Percentiles rank a stretch among this genome's conserved stretches.
phyloP scores from a whole-genome alignment of 2,888 invertebrate species.

The Pinctada fucata region DNA sequence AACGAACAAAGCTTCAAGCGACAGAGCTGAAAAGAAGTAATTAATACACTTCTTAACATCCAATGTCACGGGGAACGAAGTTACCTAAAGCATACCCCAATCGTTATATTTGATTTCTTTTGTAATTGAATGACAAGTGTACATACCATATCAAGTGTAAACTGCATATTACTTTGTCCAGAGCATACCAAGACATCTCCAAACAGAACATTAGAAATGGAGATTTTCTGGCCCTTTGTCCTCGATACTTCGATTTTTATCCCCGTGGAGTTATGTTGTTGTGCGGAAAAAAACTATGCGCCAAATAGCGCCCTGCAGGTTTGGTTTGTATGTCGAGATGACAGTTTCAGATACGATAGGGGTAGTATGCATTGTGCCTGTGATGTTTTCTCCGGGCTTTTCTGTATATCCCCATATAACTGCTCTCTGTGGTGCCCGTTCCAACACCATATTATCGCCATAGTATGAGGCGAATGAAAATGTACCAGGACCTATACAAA shows the following conservation, averaged over 20 bases:
- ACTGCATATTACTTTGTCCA: constrained; percentile 75
- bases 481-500: constrained; percentile 6
- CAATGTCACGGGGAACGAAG: too few relatives aligned
- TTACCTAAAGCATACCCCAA: not conserved
- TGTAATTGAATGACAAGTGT: too few relatives aligned
- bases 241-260: constrained; percentile 51
- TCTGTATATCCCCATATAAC: constrained; percentile 66
- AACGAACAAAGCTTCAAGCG: too few relatives aligned
- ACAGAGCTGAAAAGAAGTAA: too few relatives aligned
- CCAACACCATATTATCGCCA: constrained; percentile 68
- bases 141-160: constrained; percentile 59
- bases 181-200: constrained; percentile 76
- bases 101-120: too few relatives aligned
- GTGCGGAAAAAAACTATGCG: constrained; percentile 54
- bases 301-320: constrained; percentile 50
- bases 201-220: constrained; percentile 68
- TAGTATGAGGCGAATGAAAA: constrained; percentile 55
- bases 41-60: too few relatives aligned
- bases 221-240: constrained; percentile 18
- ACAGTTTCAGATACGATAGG: constrained; percentile 2
- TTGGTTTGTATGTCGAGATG: constrained; percentile 12
- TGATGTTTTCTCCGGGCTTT: constrained; percentile 47
- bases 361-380: constrained; percentile 33
- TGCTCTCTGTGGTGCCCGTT: constrained; percentile 57
- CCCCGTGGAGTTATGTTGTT: constrained; percentile 45